Percentiles rank a stretch among this genome's conserved stretches.
Conservation (phyloP, 2,113 vertebrate species). For the Psophia crepitans region DNA sequence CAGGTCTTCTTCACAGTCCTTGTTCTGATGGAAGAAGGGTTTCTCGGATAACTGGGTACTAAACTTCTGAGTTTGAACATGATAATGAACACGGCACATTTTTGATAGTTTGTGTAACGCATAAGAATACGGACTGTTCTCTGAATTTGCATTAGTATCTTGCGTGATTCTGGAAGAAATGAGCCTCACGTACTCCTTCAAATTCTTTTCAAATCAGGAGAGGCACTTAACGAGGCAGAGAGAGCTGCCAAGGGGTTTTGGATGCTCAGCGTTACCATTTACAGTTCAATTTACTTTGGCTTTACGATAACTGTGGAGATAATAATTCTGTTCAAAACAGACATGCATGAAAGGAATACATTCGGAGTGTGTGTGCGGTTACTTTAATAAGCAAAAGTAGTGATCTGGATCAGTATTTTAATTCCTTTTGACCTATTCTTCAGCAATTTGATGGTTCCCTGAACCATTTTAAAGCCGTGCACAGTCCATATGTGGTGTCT, state of each 20-base stretch:
- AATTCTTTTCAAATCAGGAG: not conserved
- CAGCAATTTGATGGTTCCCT: not conserved
- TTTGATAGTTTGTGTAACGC: not conserved
- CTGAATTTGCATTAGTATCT: not conserved
- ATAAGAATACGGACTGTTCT: not conserved
- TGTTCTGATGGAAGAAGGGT: not conserved
- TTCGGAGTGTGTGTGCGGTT: not conserved
- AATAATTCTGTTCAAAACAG: not conserved
- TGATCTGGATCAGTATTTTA: not conserved
- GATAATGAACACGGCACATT: rapidly evolving
- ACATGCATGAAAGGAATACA: not conserved
- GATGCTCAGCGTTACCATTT: not conserved
- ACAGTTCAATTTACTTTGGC: not conserved
- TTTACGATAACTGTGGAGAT: not conserved
- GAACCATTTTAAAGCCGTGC: not conserved
- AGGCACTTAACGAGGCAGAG: not conserved
- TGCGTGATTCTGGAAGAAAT: not conserved
- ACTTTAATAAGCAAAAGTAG: not conserved
- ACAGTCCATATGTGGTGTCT: not conserved
- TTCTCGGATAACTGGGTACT: not conserved
- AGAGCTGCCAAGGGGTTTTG: not conserved
- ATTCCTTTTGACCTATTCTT: not conserved
- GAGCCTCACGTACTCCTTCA: not conserved
- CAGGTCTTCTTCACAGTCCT: not conserved
- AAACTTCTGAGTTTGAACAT: not conserved